Evolutionary conservation across 2,797 vertebrate genomes (phyloP).

Genomic region (Pangasius sanitwongsei): DNA sequence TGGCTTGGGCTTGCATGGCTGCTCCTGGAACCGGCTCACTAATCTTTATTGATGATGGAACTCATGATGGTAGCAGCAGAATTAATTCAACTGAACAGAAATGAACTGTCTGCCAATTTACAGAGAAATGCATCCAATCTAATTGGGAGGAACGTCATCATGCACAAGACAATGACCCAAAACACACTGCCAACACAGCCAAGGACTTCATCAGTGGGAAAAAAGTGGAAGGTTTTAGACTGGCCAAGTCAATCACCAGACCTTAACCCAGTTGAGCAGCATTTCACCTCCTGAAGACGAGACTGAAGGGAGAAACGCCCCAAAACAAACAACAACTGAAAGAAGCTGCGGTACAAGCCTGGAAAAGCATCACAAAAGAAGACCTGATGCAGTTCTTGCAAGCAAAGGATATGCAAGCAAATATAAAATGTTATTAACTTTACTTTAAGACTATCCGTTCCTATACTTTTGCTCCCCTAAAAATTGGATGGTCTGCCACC

Average conservation of each 20-base stretch:
- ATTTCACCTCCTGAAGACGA: background rate
- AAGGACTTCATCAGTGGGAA: too few species aligned
- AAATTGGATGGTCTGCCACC: background rate
- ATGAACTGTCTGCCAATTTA: background rate
- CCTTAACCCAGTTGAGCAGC: background rate
- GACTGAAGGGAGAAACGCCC: background rate
- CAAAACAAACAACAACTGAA: background rate
- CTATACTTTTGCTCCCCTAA: background rate
- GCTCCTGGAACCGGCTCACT: background rate
- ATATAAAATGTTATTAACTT: background rate
- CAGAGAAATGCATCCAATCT: background rate
- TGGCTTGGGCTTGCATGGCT: background rate
- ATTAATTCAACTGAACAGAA: background rate
- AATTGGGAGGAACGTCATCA: too few species aligned
- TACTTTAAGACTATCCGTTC: background rate
- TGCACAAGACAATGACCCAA: too few species aligned
- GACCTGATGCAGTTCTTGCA: background rate
- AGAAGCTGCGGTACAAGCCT: background rate
- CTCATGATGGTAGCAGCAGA: background rate
- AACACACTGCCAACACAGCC: too few species aligned
- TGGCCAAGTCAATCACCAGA: background rate
- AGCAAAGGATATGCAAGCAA: background rate
- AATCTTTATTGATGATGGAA: background rate
- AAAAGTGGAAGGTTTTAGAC: background rate
- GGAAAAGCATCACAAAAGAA: background rate